Percentiles rank a stretch among this genome's conserved stretches.
Evolutionary conservation across 2,113 vertebrate species (phyloP).

Genomic region (Odobenus rosmarus): DNA sequence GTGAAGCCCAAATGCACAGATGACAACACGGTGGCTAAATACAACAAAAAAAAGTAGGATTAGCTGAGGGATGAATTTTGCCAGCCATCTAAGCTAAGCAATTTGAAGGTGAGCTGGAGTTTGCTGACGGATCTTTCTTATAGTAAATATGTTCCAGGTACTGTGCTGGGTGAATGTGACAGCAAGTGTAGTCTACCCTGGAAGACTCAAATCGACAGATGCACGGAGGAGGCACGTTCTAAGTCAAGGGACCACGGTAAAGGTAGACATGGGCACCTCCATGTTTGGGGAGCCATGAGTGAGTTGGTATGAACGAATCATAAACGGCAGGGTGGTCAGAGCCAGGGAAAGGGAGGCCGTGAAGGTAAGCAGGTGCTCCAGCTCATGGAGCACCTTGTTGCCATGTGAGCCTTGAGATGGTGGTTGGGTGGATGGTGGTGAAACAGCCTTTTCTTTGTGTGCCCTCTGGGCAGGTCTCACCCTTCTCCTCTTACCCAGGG

Average conservation of each 20-base stretch:
- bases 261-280: neutral
- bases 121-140: neutral
- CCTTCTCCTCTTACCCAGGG: neutral
- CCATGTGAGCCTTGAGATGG: neutral
- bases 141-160: neutral
- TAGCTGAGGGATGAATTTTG: neutral
- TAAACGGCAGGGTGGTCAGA: neutral
- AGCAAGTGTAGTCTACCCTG: neutral
- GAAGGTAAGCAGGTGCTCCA: neutral
- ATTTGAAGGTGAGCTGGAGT: slow-evolving; percentile 24
- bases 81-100: neutral
- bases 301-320: neutral
- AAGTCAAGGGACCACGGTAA: neutral
- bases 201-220: neutral
- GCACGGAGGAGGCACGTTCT: neutral
- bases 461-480: neutral
- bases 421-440: neutral
- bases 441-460: neutral
- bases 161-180: neutral
- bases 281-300: neutral
- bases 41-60: neutral
- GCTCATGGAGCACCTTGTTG: neutral
- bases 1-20: neutral
- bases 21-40: neutral
- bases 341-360: neutral